Evolutionary conservation across 2,113 vertebrate species (phyloP), one percentile per base, ranked within the genome.

Genomic region (Pimephales promelas): DNA sequence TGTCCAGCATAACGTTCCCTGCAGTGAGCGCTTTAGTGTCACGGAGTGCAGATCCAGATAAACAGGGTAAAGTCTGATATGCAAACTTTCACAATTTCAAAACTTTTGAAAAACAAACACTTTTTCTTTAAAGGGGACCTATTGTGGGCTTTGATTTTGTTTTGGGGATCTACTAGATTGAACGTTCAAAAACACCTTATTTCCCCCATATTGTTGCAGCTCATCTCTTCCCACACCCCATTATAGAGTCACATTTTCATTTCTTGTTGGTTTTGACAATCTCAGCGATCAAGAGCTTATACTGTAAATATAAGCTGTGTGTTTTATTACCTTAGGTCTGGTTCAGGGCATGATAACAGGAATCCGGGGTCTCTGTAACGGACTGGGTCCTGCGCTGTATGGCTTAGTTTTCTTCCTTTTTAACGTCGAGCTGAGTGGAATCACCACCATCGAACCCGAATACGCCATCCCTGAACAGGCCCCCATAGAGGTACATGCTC

Each of bases 301-400:
- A 20, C 5, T 20, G 4, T 28, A 1, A 2, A 1, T 72, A 1
- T 22, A 59, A 10, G 18, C 36, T 66, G 14, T 26, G 11, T 79
- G 49, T 16, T 85, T 7, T 43, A 10, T 52, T 70, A 13, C 16
- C 81, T 34, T 88, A 99, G 98, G 98, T 76, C 95, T 98, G 83
- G 96, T 96, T 13, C 98, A 98, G 90, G 98, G 98, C 28, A 98
- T 99, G 93, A 94, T 99, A 92, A 99, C 97, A 61, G 98, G 98
- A 80, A 95, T 99, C 89, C 91, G 97, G 88, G 98, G 98, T 7
- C 91, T 99, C 40, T 99, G 98, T 88, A 99, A 97, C 78, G 98
- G 97, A 31, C 93, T 99, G 78, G 98, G 98, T 18, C 97, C 97
- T n/a, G 97, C 97, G 4, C 90, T 99, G 1, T 99, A 98, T 56